phyloP scores from a whole-genome alignment of 37 sponge, comb jelly and placozoan genomes.

The Lycopodina hypogea region DNA sequence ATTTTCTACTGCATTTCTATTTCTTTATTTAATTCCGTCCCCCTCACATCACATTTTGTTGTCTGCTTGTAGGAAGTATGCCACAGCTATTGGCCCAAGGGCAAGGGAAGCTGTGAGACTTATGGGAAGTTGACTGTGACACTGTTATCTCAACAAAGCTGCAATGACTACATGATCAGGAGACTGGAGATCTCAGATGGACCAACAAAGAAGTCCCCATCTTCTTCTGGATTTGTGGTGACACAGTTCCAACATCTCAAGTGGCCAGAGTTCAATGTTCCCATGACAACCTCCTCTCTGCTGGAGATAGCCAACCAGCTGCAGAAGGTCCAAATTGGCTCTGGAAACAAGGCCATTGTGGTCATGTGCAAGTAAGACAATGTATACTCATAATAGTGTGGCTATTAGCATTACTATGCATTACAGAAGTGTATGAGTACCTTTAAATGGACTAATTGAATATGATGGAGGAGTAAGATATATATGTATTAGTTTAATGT shows the following conservation, averaged over 20 bases:
- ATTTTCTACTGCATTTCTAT: too few species aligned
- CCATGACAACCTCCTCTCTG: constrained; percentile 23
- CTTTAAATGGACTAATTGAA: too few species aligned
- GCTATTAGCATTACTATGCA: too few species aligned
- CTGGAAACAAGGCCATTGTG: constrained; percentile 59
- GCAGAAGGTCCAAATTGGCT: constrained; percentile 38
- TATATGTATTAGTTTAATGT: too few species aligned
- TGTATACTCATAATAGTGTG: too few species aligned
- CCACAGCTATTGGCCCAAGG: constrained; percentile 50
- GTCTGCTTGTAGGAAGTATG: constrained; percentile 46
- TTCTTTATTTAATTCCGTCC: too few species aligned
- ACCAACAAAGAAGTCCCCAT: background rate
- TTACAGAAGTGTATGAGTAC: too few species aligned
- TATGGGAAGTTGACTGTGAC: constrained; percentile 38
- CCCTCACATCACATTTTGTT: too few species aligned
- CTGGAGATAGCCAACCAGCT: constrained; percentile 49
- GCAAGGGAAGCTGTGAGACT: background rate
- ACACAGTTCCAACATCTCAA: constrained; percentile 46
- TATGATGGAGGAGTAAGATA: too few species aligned
- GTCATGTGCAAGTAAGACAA: constrained; percentile 80
- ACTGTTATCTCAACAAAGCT: constrained; percentile 9
- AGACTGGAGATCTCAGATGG: constrained; percentile 47
- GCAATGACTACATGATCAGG: constrained; percentile 21
- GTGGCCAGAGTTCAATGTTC: constrained; percentile 42
- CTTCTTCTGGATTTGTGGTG: background rate